Conservation (phyloP, 2,888 invertebrate species). For the Euzophera pinguis region DNA sequence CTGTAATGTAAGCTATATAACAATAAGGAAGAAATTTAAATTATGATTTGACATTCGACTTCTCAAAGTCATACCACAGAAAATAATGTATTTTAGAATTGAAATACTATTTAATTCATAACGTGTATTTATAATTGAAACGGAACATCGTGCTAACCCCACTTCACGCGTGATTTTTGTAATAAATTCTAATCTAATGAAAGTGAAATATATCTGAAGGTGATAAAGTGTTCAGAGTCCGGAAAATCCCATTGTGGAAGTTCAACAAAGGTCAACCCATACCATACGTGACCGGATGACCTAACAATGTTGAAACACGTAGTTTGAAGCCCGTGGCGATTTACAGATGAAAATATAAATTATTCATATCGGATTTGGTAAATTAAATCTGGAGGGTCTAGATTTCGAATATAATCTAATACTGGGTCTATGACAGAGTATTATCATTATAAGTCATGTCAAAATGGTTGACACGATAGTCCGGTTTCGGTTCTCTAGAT, state of each 20-base stretch:
- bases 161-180: background rate
- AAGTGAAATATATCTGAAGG: conserved; percentile 7
- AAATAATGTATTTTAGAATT: too few relatives aligned
- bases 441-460: too few relatives aligned
- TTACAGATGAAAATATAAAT: background rate
- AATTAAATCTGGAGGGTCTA: background rate
- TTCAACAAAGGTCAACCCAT: conserved; percentile 10
- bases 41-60: too few relatives aligned
- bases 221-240: conserved; percentile 8
- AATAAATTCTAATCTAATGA: conserved; percentile 9
- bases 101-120: too few relatives aligned
- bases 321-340: background rate
- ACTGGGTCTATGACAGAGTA: too few relatives aligned
- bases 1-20: too few relatives aligned
- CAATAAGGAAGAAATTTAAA: too few relatives aligned
- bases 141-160: too few relatives aligned
- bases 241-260: conserved; percentile 9
- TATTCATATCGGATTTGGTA: background rate
- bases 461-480: too few relatives aligned
- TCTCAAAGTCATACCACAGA: too few relatives aligned
- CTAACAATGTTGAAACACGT: conserved; percentile 7
- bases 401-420: background rate
- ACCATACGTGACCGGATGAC: conserved; percentile 8
- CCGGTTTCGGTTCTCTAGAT: too few relatives aligned
- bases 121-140: too few relatives aligned